Evolutionary conservation across 2,113 vertebrate genomes (phyloP).

Genomic region (Plestiodon gilberti): DNA sequence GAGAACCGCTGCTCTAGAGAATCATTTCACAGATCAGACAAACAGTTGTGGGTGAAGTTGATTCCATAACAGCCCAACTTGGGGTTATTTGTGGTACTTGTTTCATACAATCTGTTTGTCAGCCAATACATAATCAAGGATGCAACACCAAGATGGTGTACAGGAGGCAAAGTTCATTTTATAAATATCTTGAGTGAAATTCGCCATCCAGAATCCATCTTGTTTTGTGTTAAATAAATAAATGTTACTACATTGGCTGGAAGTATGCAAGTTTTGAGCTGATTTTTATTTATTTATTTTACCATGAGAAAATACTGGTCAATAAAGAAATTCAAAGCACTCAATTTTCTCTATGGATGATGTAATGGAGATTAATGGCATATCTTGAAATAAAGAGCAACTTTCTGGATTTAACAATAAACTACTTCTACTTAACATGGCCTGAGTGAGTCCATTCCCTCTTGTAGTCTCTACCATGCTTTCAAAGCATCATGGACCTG

Average conservation of each 20-base stretch:
- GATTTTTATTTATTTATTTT: neutral
- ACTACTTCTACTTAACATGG: neutral
- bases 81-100: neutral
- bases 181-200: neutral
- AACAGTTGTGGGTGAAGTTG: neutral
- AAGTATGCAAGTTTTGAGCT: neutral
- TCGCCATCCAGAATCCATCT: neutral
- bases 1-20: too few relatives aligned
- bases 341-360: neutral
- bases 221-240: neutral
- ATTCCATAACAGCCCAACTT: neutral
- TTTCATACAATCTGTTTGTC: neutral
- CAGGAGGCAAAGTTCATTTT: neutral
- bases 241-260: neutral
- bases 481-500: neutral
- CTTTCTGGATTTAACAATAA: slow-evolving; percentile 6
- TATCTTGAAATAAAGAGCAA: neutral
- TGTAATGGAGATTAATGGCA: neutral
- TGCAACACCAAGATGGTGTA: too few relatives aligned
- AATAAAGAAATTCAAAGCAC: neutral
- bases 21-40: neutral
- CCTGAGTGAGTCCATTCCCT: neutral
- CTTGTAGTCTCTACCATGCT: neutral
- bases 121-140: too few relatives aligned
- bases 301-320: neutral